Evolutionary conservation across 2,113 vertebrate genomes (phyloP), one percentile per base, ranked within the genome.

Genomic region (Anser cygnoides): DNA sequence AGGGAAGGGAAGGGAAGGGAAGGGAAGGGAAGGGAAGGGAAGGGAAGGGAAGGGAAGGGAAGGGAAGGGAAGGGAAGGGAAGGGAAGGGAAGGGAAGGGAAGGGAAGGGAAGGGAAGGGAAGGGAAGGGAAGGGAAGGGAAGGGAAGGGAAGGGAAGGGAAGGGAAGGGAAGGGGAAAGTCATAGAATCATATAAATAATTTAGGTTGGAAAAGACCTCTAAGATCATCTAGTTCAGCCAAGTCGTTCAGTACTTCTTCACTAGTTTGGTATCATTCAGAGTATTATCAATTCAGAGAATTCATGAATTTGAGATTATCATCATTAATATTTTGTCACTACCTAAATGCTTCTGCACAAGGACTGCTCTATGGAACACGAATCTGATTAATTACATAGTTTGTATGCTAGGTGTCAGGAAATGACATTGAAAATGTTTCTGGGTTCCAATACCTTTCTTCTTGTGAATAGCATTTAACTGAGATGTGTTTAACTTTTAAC

Each of bases 181-280:
- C 46, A 49, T 21, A 49, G 46, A 49, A 49, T 49, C 19, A 49
- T 49, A 49, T 39, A 49, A 49, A 49, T 49, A 20, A 49, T 11
- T 49, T 49, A 49, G 46, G 46, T 49, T 49, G 46, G 46, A 49
- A 49, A 49, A 49, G 46, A 49, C 46, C 46, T 49, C 46, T 49
- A 49, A 49, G 46, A 49, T 49, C 46, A 49, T 22, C 46, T 49
- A 49, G 46, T 49, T 49, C 46, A 49, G 11, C 10, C 21, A 16
- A 25, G 4, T 22, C 31, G 54, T 78, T 55, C 16, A 41, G 3
- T 9, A 44, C 1, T 1, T 0, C 3, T 70, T 81, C 65, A 12
- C 2, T 78, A 35, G 29, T 49, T 57, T 67, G 8, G 3, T 78
- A 28, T 57, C 61, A 74, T 10, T 49, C 1, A 12, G 91, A 74